Evolutionary conservation across 2,888 invertebrate species (phyloP).

Genomic region (Andrena minutula): DNA sequence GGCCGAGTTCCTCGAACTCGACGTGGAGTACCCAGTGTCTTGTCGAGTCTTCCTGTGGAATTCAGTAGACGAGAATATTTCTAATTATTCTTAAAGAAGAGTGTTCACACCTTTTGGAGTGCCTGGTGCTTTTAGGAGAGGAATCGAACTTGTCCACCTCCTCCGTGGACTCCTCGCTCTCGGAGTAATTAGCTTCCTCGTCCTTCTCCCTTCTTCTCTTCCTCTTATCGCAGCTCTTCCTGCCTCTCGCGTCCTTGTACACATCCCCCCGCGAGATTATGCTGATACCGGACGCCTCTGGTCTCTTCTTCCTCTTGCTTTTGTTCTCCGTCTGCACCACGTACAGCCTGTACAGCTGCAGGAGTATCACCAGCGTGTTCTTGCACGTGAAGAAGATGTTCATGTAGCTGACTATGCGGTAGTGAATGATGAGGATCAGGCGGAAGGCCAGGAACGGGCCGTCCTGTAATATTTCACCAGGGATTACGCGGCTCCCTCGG

Average conservation of each 20-base stretch:
- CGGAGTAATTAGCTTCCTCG: conserved; percentile 71
- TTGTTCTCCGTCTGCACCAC: conserved; percentile 91
- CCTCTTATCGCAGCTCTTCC: conserved; percentile 61
- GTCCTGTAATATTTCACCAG: conserved; percentile 87
- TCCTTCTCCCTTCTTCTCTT: conserved; percentile 69
- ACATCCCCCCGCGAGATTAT: conserved; percentile 78
- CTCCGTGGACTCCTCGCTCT: conserved; percentile 78
- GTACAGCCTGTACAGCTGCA: conserved; percentile 94
- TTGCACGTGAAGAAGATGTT: conserved; percentile 98
- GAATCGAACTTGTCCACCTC: conserved; percentile 76
- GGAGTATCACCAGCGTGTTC: conserved; percentile 94
- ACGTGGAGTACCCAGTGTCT: conserved; percentile 90
- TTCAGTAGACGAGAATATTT: neutral
- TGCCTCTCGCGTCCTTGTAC: conserved; percentile 64
- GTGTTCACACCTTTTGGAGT: conserved; percentile 64
- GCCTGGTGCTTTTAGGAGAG: conserved; percentile 63
- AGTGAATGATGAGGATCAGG: conserved; percentile 94
- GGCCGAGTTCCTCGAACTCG: conserved; percentile 87
- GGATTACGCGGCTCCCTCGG: neutral
- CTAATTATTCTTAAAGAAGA: neutral
- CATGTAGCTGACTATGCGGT: conserved; percentile 96
- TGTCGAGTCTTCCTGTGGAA: conserved; percentile 85
- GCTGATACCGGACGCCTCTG: conserved; percentile 77
- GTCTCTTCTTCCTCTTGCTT: conserved; percentile 79
- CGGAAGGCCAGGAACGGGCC: conserved; percentile 95